Conservation (phyloP, 2,113 vertebrate species). For the Nyctereutes procyonoides region DNA sequence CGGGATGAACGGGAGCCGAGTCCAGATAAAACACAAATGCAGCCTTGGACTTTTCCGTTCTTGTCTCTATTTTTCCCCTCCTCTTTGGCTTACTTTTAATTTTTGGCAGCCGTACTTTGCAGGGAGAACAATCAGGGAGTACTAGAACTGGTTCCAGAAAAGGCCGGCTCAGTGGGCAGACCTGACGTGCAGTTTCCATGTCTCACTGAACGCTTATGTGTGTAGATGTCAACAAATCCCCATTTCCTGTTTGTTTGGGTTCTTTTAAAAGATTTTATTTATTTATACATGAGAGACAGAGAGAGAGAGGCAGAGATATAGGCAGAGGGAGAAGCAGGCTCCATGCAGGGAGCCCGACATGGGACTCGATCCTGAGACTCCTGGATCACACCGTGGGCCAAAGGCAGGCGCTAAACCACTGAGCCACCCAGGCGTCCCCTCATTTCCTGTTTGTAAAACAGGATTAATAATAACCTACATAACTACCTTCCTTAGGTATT, state of each 20-base stretch:
- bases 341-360: too few species aligned
- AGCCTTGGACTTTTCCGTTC: not conserved
- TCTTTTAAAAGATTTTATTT: too few species aligned
- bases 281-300: too few species aligned
- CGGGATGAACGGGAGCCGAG: fast-evolving
- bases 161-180: not conserved
- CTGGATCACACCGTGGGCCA: too few species aligned
- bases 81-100: not conserved
- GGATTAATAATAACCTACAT: not conserved
- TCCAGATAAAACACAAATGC: not conserved
- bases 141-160: not conserved
- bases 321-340: too few species aligned
- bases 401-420: too few species aligned
- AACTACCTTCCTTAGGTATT: not conserved
- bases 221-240: not conserved
- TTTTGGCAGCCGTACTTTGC: not conserved
- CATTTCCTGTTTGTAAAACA: not conserved
- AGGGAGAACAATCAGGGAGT: not conserved
- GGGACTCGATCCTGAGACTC: too few species aligned
- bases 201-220: not conserved
- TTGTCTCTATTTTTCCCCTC: not conserved
- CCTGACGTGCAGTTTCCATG: not conserved
- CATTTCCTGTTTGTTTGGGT: not conserved
- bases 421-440: too few species aligned
- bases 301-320: too few species aligned